Evolutionary conservation across 2,797 vertebrate species (phyloP).

Genomic region (Lindbergichthys nudifrons): DNA sequence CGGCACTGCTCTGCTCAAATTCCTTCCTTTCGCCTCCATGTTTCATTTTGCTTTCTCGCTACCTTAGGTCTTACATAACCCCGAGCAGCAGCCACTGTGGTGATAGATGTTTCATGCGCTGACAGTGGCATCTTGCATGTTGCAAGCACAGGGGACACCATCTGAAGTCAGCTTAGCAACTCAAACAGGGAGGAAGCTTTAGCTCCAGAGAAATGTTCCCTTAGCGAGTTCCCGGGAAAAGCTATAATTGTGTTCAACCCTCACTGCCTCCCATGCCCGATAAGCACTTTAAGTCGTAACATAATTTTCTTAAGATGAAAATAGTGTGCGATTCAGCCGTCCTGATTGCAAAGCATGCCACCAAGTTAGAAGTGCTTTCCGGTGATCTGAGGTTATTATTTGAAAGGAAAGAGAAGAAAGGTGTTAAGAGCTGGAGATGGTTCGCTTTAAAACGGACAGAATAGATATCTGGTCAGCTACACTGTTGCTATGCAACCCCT

Average conservation of each 20-base stretch:
- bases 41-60: conserved; percentile 79
- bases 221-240: conserved; percentile 17
- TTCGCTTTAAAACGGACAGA: conserved; percentile 74
- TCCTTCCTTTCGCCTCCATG: conserved; percentile 80
- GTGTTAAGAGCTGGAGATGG: conserved; percentile 65
- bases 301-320: conserved; percentile 43
- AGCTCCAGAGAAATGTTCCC: conserved; percentile 25
- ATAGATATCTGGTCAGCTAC: conserved; percentile 81
- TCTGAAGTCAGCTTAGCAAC: conserved; percentile 64
- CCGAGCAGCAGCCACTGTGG: conserved; percentile 60
- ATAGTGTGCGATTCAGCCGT: conserved; percentile 30
- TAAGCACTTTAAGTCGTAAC: conserved; percentile 27
- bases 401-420: conserved; percentile 66
- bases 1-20: conserved; percentile 80
- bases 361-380: conserved; percentile 51
- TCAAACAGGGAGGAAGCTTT: conserved; percentile 57
- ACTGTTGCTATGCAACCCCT: conserved; percentile 88
- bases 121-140: conserved; percentile 76
- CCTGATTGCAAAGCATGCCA: conserved; percentile 51
- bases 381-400: conserved; percentile 55
- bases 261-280: neutral
- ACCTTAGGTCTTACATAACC: conserved; percentile 72
- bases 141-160: conserved; percentile 68
- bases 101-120: conserved; percentile 69
- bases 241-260: conserved; percentile 24